Base-by-base conservation (phyloP, 2,888 invertebrate genomes). In the Morinoia aosen region DNA sequence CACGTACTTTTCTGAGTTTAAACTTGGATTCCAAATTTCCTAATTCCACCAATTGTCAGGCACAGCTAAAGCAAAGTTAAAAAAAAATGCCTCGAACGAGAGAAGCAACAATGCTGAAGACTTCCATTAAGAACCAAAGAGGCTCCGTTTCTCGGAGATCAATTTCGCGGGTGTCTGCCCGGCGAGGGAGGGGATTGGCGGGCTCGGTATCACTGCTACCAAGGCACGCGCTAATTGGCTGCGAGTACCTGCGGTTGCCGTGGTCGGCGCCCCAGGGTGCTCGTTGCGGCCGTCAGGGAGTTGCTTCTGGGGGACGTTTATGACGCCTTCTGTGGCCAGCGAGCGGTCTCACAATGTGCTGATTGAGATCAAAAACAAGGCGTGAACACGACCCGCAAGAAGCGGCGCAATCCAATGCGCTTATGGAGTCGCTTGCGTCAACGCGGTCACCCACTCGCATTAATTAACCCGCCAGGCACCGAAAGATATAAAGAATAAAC, bases 201-300 rank as follows among this genome's bases (percentile, higher is more conserved):
- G 16, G 33, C 76, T 25, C 76, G 7, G 76, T 76, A 76, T 76
- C 76, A 76, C 76, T 76, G 76, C 76, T 76, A 76, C 76, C 76
- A 76, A 76, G 76, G 76, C 76, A 76, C 76, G 33, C 76, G 76
- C 90, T 90, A 90, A 90, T 90, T 90, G 90, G 90, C 48, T 16
- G 33, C 25, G 90, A 16, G 40, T 90, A 90, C 90, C 90, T 90
- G 90, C 12, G 90, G 90, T 48, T 39, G 40, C 40, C 40, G 25
- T 90, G 76, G 25, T 76, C 0, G 76, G 76, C 25, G 76, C 48
- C 90, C 40, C 90, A 16, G 40, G 40, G 90, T 16, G 90, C 90
- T 90, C 90, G 40, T 90, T 90, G 14, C 14, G 90, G 90, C 76
- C 90, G 90, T 90, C 90, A 90, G 40, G 90, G 48, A 48, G 90